Evolutionary conservation across 2,797 vertebrate genomes (phyloP), one percentile per base, ranked within the genome.

Genomic region (Valencia hispanica): DNA sequence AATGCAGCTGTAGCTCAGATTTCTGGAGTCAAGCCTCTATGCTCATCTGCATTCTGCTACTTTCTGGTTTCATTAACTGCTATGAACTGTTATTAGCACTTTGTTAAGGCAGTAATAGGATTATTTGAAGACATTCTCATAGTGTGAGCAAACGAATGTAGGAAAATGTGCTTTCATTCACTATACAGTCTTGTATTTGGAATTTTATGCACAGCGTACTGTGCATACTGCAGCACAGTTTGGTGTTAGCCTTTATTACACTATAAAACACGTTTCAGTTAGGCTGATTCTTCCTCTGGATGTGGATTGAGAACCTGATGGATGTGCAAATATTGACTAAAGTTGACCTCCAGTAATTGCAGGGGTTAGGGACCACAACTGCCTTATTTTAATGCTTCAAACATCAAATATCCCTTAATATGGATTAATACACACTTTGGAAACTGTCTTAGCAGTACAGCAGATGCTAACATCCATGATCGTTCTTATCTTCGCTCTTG

Each of bases 1-100:
- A 73, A 76, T 5, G 59, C 47, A 77, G 76, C 81, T 1, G 59
- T 72, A 66, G 73, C 85, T 83, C 17, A 53, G 73, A 83, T 87
- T 88, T 89, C 88, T 74, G 57, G n/a, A 59, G 74, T 36, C 27
- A 18, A 68, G 51, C 36, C 5, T 57, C 12, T 57, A 12, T 57
- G 17, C 15, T 63, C 9, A 34, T 36, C 34, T 63, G 34, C 61
- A 36, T 39, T 63, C 32, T 36, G 61, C 61, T 63, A 39, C 10
- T 36, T 63, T 63, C 32, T 36, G 61, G 61, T 63, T 36, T 22
- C 61, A 63, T 63, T 63, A 63, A 36, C 59, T 34, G 20, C 20
- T 20, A 18, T 63, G 18, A 63, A 20, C 18, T 36, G 61, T 36
- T 36, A 36, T 63, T 36, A 63, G 39, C 61, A 63, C 61, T 5